Evolutionary conservation across 1,140 invertebrate genomes (phyloP), one percentile per base, ranked within the genome.

Genomic region (Neuroterus valhalla): DNA sequence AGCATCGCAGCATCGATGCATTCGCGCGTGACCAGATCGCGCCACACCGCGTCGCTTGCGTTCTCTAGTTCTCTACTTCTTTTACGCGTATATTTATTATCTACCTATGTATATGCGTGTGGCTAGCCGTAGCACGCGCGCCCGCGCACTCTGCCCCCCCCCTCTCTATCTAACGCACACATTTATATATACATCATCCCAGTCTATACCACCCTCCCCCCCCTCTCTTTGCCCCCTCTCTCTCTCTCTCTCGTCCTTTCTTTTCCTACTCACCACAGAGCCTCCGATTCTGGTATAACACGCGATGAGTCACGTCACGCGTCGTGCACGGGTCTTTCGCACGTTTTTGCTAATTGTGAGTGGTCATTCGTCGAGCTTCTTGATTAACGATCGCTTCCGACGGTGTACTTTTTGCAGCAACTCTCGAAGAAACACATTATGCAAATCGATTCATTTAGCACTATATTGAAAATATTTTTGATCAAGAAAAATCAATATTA

Each of bases 291-390:
- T 62, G 21, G 52, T 62, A 62, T 62, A 62, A 62, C 52, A 62
- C 23, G 52, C 52, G 52, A 38, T 62, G 52, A 62, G 21, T 62
- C 52, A 62, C 52, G 14, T 26, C 31, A 23, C 52, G 31, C 52
- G 14, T 26, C 31, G 52, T 23, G 52, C 52, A 62, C 52, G 52
- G 31, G 52, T 62, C 52, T 62, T 55, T 55, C 52, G 52, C 52
- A 62, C 52, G 52, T 62, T 62, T 62, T 62, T 62, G 52, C 52
- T 62, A 26, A 62, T 62, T 62, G 52, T 55, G 26, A 55, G 23
- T 55, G 26, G 52, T 55, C 52, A 55, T 55, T 26, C 52, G 52
- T 55, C 26, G 52, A 55, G 52, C 52, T 55, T 21, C 26, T 62
- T 23, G 52, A 62, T 62, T 62, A 62, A 62, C 52, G 52, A 62